These are phyloP conservation scores for Sinocyclocheilus maitianheensis DNA, from an alignment of 2,113 vertebrate genomes.

Conservation along the genomic window DNA sequence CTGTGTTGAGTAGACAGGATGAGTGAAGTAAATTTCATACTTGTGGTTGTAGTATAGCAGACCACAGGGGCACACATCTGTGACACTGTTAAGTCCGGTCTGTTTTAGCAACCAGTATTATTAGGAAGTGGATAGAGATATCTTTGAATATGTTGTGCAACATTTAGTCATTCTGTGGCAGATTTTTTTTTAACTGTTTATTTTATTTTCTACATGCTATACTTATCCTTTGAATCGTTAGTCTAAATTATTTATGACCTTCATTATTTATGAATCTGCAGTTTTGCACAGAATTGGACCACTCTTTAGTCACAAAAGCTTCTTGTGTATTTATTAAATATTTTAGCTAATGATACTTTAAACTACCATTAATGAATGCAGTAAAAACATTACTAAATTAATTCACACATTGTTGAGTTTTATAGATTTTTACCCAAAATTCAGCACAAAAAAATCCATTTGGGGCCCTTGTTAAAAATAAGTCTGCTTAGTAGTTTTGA, in stretches of 20 bases:
- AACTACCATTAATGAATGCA: no score
- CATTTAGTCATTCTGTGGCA: background rate
- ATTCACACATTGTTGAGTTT: no score
- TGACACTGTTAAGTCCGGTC: background rate
- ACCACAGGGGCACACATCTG: background rate
- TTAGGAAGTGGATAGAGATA: constrained; percentile 10
- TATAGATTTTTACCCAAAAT: no score
- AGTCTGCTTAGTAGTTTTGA: no score
- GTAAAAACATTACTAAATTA: no score
- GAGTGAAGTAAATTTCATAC: background rate
- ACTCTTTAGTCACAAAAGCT: no score
- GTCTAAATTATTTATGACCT: background rate
- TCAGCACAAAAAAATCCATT: no score
- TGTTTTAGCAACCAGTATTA: background rate
- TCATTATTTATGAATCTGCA: background rate
- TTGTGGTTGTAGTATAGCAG: background rate
- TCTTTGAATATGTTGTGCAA: background rate
- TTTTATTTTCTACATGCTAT: background rate
- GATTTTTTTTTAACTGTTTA: background rate
- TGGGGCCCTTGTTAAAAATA: no score
- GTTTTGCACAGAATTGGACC: no score
- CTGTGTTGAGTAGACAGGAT: background rate
- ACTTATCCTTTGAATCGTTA: background rate
- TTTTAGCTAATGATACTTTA: no score
- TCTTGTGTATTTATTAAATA: no score